These are phyloP conservation scores for Oryzias celebensis DNA, from an alignment of 2,113 vertebrate genomes.

Conservation along the genomic window DNA sequence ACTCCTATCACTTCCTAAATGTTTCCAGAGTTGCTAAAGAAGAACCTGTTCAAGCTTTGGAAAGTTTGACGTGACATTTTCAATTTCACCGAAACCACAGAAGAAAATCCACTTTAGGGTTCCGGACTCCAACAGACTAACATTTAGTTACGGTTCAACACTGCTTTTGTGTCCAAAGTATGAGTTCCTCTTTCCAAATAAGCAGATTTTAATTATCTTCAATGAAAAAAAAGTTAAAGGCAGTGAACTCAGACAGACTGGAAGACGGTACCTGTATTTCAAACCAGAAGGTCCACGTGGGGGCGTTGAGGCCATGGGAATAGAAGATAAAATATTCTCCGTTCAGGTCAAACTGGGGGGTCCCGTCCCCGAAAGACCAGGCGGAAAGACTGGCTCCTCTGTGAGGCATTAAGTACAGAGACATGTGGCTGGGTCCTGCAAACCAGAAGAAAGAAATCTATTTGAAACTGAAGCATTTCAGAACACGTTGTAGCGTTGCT, in stretches of 20 bases:
- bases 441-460: not conserved
- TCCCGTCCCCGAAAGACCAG: slow-evolving; percentile 91
- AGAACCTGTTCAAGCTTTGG: too few species aligned
- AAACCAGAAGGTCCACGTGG: slow-evolving; percentile 90
- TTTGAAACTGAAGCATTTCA: too few species aligned
- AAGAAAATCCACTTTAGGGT: too few species aligned
- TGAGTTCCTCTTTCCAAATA: too few species aligned
- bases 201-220: not conserved
- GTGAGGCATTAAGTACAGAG: slow-evolving; percentile 84
- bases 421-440: slow-evolving; percentile 94
- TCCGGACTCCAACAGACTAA: too few species aligned
- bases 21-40: too few species aligned
- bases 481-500: too few species aligned
- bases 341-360: slow-evolving; percentile 77
- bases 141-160: too few species aligned
- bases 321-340: slow-evolving; percentile 97
- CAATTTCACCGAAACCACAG: too few species aligned
- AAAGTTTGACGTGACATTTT: too few species aligned
- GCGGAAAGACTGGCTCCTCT: slow-evolving; percentile 77
- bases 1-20: too few species aligned
- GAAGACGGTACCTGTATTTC: slow-evolving; percentile 83
- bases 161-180: too few species aligned
- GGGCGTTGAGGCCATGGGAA: slow-evolving; percentile 85
- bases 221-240: slow-evolving; percentile 8
- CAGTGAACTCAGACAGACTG: slow-evolving; percentile 1